Evolutionary conservation across 2,113 vertebrate species (phyloP).

Genomic region (Prietella phreatophila): DNA sequence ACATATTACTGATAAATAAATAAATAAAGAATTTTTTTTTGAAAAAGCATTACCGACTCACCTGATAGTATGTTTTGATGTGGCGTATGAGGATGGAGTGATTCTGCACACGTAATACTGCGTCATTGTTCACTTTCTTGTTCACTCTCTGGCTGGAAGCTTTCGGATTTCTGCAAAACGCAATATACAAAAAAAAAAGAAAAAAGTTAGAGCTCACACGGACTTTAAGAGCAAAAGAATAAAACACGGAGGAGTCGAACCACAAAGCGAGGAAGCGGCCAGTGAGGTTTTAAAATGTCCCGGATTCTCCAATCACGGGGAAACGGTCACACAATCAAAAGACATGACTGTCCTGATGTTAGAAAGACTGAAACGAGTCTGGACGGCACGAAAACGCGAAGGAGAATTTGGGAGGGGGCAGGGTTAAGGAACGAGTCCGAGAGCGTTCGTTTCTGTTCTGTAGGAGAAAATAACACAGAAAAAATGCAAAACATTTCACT

Average conservation of each 20-base stretch:
- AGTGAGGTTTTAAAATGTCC: not conserved
- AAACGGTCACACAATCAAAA: not conserved
- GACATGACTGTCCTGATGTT: not conserved
- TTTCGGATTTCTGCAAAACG: slow-evolving; percentile 85
- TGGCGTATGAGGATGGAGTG: slow-evolving; percentile 89
- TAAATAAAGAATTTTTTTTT: not conserved
- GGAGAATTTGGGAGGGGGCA: not conserved
- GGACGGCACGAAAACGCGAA: not conserved
- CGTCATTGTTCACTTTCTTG: slow-evolving; percentile 95
- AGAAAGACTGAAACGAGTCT: not conserved
- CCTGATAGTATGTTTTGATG: slow-evolving; percentile 96
- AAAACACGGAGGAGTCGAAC: not conserved
- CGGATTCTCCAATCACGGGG: not conserved
- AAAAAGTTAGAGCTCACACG: not conserved
- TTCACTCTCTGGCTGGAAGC: slow-evolving; percentile 87
- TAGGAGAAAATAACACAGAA: not conserved
- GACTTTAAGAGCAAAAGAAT: not conserved
- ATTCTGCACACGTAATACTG: slow-evolving; percentile 91
- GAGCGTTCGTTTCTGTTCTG: not conserved
- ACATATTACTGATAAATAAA: not conserved
- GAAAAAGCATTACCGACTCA: slow-evolving; percentile 61
- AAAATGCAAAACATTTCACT: not conserved
- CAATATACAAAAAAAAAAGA: slow-evolving; percentile 30
- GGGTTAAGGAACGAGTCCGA: not conserved
- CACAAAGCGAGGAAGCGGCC: not conserved